Evolutionary conservation across 2,113 vertebrate genomes (phyloP).

Genomic region (Scytalopus superciliaris): DNA sequence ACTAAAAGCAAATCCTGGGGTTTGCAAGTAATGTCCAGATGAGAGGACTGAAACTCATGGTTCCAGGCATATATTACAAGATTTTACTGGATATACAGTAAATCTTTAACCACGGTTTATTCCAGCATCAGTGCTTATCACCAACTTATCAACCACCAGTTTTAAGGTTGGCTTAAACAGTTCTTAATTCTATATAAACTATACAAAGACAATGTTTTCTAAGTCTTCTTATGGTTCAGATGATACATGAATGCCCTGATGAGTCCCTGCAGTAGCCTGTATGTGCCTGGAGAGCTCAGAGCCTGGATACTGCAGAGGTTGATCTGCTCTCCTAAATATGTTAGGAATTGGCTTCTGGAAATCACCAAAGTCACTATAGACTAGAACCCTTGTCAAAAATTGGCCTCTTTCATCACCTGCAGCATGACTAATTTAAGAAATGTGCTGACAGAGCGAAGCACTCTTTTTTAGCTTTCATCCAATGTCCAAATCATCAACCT

Average conservation of each 20-base stretch:
- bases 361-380: not conserved
- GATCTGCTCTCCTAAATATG: not conserved
- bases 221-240: not conserved
- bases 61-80: not conserved
- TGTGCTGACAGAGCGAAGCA: not conserved
- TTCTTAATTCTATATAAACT: not conserved
- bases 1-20: not conserved
- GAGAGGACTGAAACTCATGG: fast-evolving
- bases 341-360: not conserved
- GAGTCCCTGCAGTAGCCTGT: not conserved
- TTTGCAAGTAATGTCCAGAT: not conserved
- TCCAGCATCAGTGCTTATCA: not conserved
- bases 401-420: not conserved
- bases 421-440: not conserved
- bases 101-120: not conserved
- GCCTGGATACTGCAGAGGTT: not conserved
- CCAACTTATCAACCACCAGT: not conserved
- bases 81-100: not conserved
- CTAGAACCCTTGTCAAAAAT: not conserved
- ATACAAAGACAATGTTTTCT: not conserved
- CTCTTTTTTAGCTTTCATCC: not conserved
- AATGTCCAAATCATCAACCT: not conserved
- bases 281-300: not conserved
- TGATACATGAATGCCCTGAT: not conserved
- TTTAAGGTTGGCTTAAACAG: not conserved